phyloP scores from a whole-genome alignment of 2,797 vertebrate species.

The Clarias fuscus region DNA sequence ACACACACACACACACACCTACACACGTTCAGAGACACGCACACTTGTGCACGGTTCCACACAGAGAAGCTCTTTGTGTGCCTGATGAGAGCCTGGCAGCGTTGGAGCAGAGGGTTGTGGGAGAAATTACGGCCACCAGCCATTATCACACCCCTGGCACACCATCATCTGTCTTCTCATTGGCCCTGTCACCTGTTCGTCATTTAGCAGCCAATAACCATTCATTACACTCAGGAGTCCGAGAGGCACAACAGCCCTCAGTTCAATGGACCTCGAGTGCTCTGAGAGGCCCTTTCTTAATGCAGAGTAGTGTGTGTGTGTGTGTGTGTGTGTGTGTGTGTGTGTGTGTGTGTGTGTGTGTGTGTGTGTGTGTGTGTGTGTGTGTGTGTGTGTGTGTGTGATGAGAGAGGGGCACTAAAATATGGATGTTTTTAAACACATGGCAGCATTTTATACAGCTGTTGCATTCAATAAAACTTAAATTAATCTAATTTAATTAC shows the following conservation, averaged over 20 bases:
- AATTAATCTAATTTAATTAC: background rate
- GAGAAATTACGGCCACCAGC: constrained; percentile 81
- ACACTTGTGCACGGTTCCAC: constrained; percentile 8
- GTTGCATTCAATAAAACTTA: background rate
- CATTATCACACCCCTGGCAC: constrained; percentile 84
- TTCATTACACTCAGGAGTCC: constrained; percentile 76
- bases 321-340: constrained; percentile 19
- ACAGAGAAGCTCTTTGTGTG: constrained; percentile 88
- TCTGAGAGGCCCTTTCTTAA: constrained; percentile 36
- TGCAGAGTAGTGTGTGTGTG: background rate
- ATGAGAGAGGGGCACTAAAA: background rate
- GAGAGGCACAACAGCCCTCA: constrained; percentile 41
- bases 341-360: constrained; percentile 15
- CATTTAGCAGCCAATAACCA: constrained; percentile 84
- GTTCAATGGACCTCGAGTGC: constrained; percentile 30
- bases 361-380: too few species aligned
- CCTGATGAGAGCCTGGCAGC: constrained; percentile 78
- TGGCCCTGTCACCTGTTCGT: constrained; percentile 84
- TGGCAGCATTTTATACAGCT: background rate
- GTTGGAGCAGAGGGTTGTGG: constrained; percentile 68
- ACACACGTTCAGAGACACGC: constrained; percentile 31
- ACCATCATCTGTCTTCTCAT: constrained; percentile 84
- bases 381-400: constrained; percentile 21
- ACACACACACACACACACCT: constrained; percentile 41
- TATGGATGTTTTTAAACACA: background rate